Evolutionary conservation across 2,797 vertebrate species (phyloP).

Genomic region (Sternotherus odoratus): DNA sequence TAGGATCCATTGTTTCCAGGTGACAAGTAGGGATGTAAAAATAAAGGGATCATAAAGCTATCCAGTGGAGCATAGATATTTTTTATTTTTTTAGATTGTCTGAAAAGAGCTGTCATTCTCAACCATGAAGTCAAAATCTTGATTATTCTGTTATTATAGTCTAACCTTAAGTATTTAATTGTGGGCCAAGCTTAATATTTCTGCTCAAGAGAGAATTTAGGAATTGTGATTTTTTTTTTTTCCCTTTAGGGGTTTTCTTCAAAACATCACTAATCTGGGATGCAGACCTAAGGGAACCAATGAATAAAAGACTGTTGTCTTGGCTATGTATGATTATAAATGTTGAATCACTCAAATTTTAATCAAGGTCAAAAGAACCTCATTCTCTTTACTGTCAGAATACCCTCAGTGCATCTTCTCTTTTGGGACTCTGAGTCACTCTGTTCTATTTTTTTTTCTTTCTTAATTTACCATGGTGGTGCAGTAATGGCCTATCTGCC

Average conservation of each 20-base stretch:
- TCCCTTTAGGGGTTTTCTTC: background rate
- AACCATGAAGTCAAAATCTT: slow-evolving; percentile 25
- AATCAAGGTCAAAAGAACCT: slow-evolving; percentile 49
- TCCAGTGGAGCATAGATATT: background rate
- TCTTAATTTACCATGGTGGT: slow-evolving; percentile 14
- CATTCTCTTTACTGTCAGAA: background rate
- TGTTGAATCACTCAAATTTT: background rate
- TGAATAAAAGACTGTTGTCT: background rate
- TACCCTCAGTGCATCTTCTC: background rate
- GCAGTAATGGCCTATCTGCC: slow-evolving; percentile 34
- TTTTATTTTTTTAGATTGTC: slow-evolving; percentile 20
- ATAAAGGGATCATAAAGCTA: slow-evolving; percentile 56
- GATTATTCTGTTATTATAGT: background rate
- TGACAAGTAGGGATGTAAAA: slow-evolving; percentile 64
- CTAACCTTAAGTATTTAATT: background rate
- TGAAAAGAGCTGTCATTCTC: slow-evolving; percentile 14
- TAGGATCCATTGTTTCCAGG: slow-evolving; percentile 76
- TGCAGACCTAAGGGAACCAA: background rate
- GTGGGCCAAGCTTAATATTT: background rate
- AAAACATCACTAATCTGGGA: background rate
- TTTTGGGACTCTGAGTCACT: background rate
- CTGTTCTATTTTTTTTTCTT: background rate
- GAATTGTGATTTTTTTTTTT: slow-evolving; percentile 3
- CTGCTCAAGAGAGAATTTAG: slow-evolving; percentile 2
- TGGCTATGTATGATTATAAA: background rate